Evolutionary conservation across 2,888 invertebrate species (phyloP).

Genomic region (Erebia aethiops): DNA sequence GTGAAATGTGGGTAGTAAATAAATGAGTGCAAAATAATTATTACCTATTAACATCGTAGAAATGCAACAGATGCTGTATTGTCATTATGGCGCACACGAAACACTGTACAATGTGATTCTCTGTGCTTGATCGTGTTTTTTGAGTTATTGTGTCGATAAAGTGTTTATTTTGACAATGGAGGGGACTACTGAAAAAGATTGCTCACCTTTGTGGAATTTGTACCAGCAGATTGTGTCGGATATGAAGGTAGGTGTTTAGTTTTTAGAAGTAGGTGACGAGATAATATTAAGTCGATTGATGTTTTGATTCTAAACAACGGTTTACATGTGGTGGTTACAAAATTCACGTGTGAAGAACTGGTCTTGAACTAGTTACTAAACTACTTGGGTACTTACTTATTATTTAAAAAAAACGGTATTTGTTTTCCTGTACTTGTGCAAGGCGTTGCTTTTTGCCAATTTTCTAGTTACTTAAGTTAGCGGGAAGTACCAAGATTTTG

Average conservation of each 20-base stretch:
- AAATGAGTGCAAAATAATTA: constrained; percentile 43
- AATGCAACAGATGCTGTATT: constrained; percentile 72
- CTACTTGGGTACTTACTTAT: too few relatives aligned
- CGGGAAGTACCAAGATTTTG: too few relatives aligned
- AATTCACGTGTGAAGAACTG: too few relatives aligned
- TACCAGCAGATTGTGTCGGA: constrained; percentile 98
- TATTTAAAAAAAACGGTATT: too few relatives aligned
- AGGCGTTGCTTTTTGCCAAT: too few relatives aligned
- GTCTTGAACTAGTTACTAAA: too few relatives aligned
- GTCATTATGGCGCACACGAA: constrained; percentile 56
- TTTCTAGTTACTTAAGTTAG: too few relatives aligned
- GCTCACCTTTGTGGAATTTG: constrained; percentile 94
- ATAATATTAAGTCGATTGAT: too few relatives aligned
- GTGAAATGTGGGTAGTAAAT: constrained; percentile 71
- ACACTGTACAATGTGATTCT: constrained; percentile 55
- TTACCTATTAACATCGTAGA: constrained; percentile 42
- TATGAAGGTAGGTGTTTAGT: constrained; percentile 92
- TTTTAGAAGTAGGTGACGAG: not conserved
- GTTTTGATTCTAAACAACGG: constrained; percentile 1
- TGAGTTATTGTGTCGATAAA: constrained; percentile 58
- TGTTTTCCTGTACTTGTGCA: too few relatives aligned
- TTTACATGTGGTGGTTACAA: not conserved
- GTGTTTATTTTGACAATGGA: constrained; percentile 84
- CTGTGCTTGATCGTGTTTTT: constrained; percentile 61
- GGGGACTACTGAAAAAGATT: constrained; percentile 90